Base-by-base conservation (phyloP, 2,797 vertebrate species). In the Cyclura pinguis region DNA sequence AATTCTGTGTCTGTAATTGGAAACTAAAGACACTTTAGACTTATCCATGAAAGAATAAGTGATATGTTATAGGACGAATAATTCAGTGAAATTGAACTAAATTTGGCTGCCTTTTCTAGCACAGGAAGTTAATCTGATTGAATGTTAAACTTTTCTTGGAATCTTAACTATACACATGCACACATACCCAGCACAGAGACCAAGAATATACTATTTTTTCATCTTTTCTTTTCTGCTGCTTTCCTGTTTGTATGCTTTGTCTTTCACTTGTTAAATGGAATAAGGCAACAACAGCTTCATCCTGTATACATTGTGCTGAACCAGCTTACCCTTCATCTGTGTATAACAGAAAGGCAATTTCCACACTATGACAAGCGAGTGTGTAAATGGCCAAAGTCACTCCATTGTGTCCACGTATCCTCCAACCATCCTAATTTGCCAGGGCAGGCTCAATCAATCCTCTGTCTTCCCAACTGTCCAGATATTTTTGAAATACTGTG, bases 91-190 rank as follows among this genome's bases (percentile, higher is more conserved):
- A 87, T 62, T 62, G 73, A 47, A 47, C 38, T 29, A 35, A 87
- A 77, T 86, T 42, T 78, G 35, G 6, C 24, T 32, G 85, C 57
- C 12, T 87, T 86, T 62, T 78, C n/a, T 86, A 76, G n/a, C 59
- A 38, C 3, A 47, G 18, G 73, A 76, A 35, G 16, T 85, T 62
- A 35, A 52, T 80, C 20, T 52, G 69, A 88, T 9, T 80, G 16
- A 64, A 50, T 42, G 27, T 35, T 69, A n/a, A 80, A 64, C 38
- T n/a, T 87, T 32, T 67, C 5, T 20, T 78, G 38, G 9, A 80
- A 35, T 87, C 55, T 67, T 80, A 38, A n/a, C 32, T 3, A 80
- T 42, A 29, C 29, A 8, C 42, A 47, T 47, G 42, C 42, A 5
- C 47, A 50, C 27, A 38, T 1, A 3, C 14, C 18, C 5, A 13